These are phyloP conservation scores for Cartodere bifasciata DNA, from an alignment of 2,888 invertebrate species.

Conservation along the genomic window DNA sequence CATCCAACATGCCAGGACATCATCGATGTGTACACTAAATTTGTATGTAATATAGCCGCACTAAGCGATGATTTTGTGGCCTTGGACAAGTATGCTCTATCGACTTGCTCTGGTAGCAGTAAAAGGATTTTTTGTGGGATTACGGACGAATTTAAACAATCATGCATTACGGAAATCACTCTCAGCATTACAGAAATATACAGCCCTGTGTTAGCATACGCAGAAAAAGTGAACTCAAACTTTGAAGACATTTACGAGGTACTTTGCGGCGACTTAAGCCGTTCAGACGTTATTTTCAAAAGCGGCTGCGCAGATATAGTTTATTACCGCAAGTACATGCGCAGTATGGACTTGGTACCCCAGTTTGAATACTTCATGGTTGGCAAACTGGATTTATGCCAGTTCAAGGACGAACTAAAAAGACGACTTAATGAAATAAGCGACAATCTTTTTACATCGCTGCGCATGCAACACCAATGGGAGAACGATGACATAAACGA, in stretches of 20 bases:
- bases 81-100: slow-evolving; percentile 17
- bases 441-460: slow-evolving; percentile 45
- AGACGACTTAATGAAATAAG: slow-evolving; percentile 42
- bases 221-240: slow-evolving; percentile 38
- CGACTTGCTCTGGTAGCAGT: slow-evolving; percentile 16
- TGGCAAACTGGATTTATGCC: slow-evolving; percentile 6
- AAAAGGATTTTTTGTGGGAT: slow-evolving; percentile 20
- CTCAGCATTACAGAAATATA: slow-evolving; percentile 41
- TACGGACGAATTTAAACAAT: slow-evolving; percentile 28
- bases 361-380: slow-evolving; percentile 53
- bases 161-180: slow-evolving; percentile 41
- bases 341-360: slow-evolving; percentile 45
- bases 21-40: slow-evolving; percentile 35
- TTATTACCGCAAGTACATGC: slow-evolving; percentile 44
- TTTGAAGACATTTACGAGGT: slow-evolving; percentile 41
- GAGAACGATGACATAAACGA: slow-evolving; percentile 54
- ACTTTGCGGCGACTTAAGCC: slow-evolving; percentile 14
- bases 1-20: slow-evolving; percentile 45
- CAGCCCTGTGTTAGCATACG: slow-evolving; percentile 41
- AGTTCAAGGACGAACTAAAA: slow-evolving; percentile 16
- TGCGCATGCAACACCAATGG: slow-evolving; percentile 48
- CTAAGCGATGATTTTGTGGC: slow-evolving; percentile 16
- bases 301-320: slow-evolving; percentile 46
- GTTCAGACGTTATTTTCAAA: slow-evolving; percentile 42
- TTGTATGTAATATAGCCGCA: slow-evolving; percentile 18